Percentiles rank a stretch among this genome's conserved stretches.
Evolutionary conservation across 1,140 invertebrate species (phyloP).

Genomic region (Akabosia matsudoensis): DNA sequence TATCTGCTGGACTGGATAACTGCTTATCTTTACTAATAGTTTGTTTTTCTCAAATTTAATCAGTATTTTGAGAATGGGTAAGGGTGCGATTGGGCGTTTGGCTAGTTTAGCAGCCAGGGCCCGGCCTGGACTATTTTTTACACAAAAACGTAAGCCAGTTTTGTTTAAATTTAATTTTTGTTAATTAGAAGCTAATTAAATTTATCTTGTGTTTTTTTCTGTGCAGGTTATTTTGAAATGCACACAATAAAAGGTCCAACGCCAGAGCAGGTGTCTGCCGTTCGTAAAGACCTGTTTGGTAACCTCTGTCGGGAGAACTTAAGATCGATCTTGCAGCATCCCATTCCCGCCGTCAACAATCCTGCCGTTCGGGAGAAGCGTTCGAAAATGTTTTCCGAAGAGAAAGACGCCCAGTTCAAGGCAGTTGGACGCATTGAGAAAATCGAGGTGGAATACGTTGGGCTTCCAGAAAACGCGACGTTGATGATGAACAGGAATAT

Average conservation of each 20-base stretch:
- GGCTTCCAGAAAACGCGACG: constrained; percentile 64
- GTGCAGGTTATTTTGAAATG: constrained; percentile 18
- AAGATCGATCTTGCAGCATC: neutral
- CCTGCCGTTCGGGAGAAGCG: constrained; percentile 32
- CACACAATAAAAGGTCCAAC: constrained; percentile 32
- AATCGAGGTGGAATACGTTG: constrained; percentile 73
- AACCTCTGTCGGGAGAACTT: constrained; percentile 38
- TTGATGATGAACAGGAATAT: constrained; percentile 88
- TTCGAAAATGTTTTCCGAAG: constrained; percentile 67
- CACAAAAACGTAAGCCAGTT: neutral
- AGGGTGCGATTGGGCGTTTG: no score
- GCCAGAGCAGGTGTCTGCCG: constrained; percentile 27
- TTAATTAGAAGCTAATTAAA: neutral
- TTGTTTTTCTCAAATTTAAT: no score
- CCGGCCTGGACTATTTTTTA: no score
- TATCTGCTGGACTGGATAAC: no score
- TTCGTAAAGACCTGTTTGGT: constrained; percentile 37
- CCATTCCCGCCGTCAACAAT: constrained; percentile 42
- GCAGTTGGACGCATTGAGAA: constrained; percentile 82
- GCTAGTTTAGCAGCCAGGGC: no score
- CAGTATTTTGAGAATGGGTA: no score
- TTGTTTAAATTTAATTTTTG: no score
- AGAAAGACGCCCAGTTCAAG: constrained; percentile 68
- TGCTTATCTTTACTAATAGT: no score
- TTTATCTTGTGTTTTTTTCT: neutral